A percentile compares a stretch with the other conserved stretches of the same genome.
phyloP scores from a whole-genome alignment of 2,113 vertebrate genomes.

The Phrynosoma blainvillii region DNA sequence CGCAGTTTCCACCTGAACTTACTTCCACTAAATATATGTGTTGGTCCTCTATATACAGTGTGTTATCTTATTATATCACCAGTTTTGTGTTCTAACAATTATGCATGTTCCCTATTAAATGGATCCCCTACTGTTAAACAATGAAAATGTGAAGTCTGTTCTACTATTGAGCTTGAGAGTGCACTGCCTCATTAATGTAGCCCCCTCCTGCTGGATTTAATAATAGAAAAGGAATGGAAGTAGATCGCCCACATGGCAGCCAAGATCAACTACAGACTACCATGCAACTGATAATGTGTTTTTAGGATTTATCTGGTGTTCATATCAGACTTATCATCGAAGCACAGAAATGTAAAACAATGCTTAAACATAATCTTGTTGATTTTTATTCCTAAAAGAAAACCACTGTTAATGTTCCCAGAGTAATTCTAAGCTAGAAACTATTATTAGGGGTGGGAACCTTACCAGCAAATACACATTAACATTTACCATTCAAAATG shows the following conservation, averaged over 20 bases:
- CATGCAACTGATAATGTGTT: not conserved
- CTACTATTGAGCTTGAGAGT: not conserved
- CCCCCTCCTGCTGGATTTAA: not conserved
- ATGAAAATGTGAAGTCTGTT: not conserved
- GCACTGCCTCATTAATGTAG: not conserved
- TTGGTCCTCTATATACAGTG: not conserved
- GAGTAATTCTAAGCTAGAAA: not conserved
- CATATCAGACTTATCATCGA: not conserved
- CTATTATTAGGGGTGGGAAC: not conserved
- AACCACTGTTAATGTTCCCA: not conserved
- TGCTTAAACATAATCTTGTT: not conserved
- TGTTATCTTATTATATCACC: not conserved
- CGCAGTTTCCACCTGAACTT: not conserved
- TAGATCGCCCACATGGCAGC: not conserved
- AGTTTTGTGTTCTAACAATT: not conserved
- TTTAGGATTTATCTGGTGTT: rapidly evolving
- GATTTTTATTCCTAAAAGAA: not conserved
- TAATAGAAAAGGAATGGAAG: not conserved
- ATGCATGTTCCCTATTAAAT: not conserved
- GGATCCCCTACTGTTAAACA: not conserved
- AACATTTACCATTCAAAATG: not conserved
- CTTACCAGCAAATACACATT: not conserved
- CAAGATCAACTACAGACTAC: not conserved
- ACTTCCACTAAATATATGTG: not conserved
- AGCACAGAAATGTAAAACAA: not conserved